Percentiles rank a stretch among this genome's conserved stretches.
Conservation (phyloP, 2,797 vertebrate species). For the Squalus acanthias region DNA sequence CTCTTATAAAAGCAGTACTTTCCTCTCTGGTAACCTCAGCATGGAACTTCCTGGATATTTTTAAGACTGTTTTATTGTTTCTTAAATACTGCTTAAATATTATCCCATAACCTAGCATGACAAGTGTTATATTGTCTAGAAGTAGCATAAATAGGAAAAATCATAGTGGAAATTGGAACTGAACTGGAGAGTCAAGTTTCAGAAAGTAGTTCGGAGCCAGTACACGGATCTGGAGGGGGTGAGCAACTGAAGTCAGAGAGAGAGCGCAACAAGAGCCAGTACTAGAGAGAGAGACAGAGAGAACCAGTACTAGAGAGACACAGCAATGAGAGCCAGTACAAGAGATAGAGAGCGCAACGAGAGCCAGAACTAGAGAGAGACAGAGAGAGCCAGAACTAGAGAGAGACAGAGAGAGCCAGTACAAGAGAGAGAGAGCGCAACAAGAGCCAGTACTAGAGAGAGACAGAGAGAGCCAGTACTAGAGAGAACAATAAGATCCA, state of each 20-base stretch:
- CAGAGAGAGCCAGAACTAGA: background rate
- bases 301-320: no score
- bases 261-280: background rate
- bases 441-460: background rate
- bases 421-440: background rate
- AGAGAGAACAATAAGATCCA: no score
- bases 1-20: background rate
- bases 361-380: background rate
- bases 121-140: background rate
- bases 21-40: background rate
- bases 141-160: background rate
- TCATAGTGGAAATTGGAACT: background rate
- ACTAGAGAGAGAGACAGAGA: background rate
- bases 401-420: no score
- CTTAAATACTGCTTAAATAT: background rate
- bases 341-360: no score
- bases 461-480: no score
- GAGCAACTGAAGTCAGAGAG: background rate
- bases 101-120: background rate
- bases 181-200: background rate
- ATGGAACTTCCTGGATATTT: background rate
- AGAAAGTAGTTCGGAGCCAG: background rate
- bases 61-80: background rate
- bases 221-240: background rate
- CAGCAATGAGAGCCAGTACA: no score